Base-by-base conservation (phyloP, 2,797 vertebrate genomes). In the Oceanodroma leucorhoa region DNA sequence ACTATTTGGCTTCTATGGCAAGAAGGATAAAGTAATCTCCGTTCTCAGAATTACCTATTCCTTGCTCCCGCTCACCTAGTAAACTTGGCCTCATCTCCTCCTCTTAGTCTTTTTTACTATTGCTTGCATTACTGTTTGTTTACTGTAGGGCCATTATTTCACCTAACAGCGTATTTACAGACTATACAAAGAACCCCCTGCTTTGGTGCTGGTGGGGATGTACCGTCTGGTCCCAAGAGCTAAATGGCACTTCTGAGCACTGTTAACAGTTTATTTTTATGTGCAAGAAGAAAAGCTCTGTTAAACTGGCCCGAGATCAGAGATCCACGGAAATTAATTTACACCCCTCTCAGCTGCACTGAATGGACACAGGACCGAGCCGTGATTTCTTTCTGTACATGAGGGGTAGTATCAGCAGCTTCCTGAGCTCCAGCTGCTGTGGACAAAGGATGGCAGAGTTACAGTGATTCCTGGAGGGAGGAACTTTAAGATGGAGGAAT, bases 341-440 rank as follows among this genome's bases (percentile, higher is more conserved):
- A 38, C 24, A 26, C 34, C 45, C 55, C 34, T 55, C 70, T 90
- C 82, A 38, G 5, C n/a, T 11, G 64, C 38, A 14, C 60, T 67
- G 93, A 90, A 83, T 82, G 87, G 61, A 77, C 9, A 17, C 58
- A 26, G 83, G 87, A 45, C 62, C 77, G 95, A 91, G 93, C 38
- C 5, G 91, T 51, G 87, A 79, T 94, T 93, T 70, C 79, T 72
- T 86, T 77, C 91, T 48, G 75, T 72, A 80, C 95, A 64, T 61
- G 76, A 91, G 76, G 95, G 87, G 89, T 73, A 91, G 90, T 72
- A 88, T 87, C 90, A 87, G 83, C 94, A 89, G 97, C 97, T 97
- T 95, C 94, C 96, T 93, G 97, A 98, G 96, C 93, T 94, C 92
- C 96, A 96, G 93, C 94, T 97, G 90, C 90, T 89, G 95, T 48